These are phyloP conservation scores for Uria aalge DNA, from an alignment of 2,113 vertebrate species.

Conservation along the genomic window DNA sequence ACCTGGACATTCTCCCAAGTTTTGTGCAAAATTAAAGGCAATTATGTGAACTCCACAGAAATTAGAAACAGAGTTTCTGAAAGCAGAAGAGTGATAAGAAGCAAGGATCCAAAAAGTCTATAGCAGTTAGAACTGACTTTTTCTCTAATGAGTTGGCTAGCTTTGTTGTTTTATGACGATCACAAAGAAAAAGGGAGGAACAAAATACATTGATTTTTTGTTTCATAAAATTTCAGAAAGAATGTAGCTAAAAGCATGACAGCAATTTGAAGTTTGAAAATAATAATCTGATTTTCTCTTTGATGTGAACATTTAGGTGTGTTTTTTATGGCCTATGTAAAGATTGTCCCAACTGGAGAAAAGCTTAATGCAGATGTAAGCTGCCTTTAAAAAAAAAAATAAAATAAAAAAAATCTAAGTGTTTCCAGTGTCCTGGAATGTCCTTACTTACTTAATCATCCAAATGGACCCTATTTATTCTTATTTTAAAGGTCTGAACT, in stretches of 20 bases:
- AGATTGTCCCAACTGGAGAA: neutral
- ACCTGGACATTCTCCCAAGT: neutral
- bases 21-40: neutral
- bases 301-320: neutral
- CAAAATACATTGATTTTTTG: neutral
- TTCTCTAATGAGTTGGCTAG: neutral
- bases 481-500: neutral
- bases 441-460: neutral
- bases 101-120: neutral
- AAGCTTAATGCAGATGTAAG: neutral
- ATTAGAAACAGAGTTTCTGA: neutral
- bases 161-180: neutral
- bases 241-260: neutral
- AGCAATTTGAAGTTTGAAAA: neutral
- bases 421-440: neutral
- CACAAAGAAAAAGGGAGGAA: neutral
- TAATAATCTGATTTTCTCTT: neutral
- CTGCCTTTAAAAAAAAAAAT: neutral
- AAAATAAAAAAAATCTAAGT: neutral
- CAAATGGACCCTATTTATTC: neutral
- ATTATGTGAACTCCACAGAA: neutral
- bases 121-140: neutral
- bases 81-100: neutral
- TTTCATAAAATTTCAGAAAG: neutral
- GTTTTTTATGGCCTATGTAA: neutral